phyloP scores from a whole-genome alignment of 2,888 invertebrate genomes.

The Parnassius glacialis region DNA sequence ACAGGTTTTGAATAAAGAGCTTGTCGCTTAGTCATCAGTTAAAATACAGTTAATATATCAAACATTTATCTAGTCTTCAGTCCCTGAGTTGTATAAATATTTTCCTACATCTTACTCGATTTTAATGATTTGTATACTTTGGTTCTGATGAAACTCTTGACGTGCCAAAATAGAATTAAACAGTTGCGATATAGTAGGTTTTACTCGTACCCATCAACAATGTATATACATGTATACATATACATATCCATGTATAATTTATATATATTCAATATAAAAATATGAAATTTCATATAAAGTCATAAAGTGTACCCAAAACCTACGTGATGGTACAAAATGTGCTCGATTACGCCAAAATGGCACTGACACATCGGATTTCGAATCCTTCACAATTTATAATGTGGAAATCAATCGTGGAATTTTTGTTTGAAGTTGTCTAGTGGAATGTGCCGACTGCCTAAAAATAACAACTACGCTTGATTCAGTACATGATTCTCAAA shows the following conservation, averaged over 20 bases:
- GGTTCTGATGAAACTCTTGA: slow-evolving; percentile 80
- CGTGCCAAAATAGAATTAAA: slow-evolving; percentile 81
- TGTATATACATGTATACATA: slow-evolving; percentile 81
- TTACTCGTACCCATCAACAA: slow-evolving; percentile 79
- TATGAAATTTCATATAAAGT: slow-evolving; percentile 81
- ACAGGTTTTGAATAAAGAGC: slow-evolving; percentile 76
- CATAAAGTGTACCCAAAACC: slow-evolving; percentile 82
- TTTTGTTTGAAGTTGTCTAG: slow-evolving; percentile 70
- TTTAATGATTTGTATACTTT: slow-evolving; percentile 81
- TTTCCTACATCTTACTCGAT: slow-evolving; percentile 79
- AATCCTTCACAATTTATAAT: slow-evolving; percentile 74
- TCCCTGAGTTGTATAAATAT: slow-evolving; percentile 80
- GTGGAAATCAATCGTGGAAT: slow-evolving; percentile 78
- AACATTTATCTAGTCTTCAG: slow-evolving; percentile 81
- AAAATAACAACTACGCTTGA: slow-evolving; percentile 75
- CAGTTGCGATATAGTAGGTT: slow-evolving; percentile 79
- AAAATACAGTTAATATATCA: slow-evolving; percentile 80
- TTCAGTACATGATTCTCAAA: slow-evolving; percentile 80
- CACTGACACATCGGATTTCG: slow-evolving; percentile 69
- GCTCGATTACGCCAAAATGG: slow-evolving; percentile 71
- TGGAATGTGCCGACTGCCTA: slow-evolving; percentile 81
- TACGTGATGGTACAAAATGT: slow-evolving; percentile 80
- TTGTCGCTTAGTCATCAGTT: slow-evolving; percentile 49
- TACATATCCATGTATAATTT: slow-evolving; percentile 81
- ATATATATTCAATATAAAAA: slow-evolving; percentile 81